Conservation (phyloP, 1,140 invertebrate genomes). For the Drosophila nasuta region DNA sequence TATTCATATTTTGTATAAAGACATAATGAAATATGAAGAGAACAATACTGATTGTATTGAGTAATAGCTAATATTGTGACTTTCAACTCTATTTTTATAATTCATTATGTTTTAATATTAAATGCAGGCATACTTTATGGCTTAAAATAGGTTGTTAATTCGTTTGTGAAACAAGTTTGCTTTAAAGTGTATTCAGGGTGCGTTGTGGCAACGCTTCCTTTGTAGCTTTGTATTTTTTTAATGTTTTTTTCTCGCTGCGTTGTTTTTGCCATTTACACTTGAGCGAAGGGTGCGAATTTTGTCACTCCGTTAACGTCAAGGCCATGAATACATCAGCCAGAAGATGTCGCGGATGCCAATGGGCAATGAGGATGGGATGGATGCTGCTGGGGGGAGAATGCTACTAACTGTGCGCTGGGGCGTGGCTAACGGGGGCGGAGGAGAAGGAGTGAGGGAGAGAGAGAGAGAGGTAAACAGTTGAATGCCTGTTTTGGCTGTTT, state of each 20-base stretch:
- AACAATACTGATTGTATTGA: too few relatives aligned
- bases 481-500: conserved; percentile 46
- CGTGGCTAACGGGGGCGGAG: conserved; percentile 40
- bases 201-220: neutral
- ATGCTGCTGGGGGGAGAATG: conserved; percentile 10
- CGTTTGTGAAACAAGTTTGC: too few relatives aligned
- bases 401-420: conserved; percentile 16
- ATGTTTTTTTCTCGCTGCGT: neutral
- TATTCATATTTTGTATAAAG: too few relatives aligned
- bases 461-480: conserved; percentile 21
- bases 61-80: too few relatives aligned
- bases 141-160: too few relatives aligned
- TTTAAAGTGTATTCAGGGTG: conserved; percentile 1
- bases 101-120: too few relatives aligned
- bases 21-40: too few relatives aligned
- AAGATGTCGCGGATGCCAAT: conserved; percentile 33
- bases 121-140: too few relatives aligned
- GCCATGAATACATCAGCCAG: conserved; percentile 76
- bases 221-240: neutral
- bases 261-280: conserved; percentile 45
- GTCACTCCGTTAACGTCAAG: conserved; percentile 81
- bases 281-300: conserved; percentile 78
- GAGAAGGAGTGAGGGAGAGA: neutral
- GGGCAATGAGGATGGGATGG: neutral
- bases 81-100: too few relatives aligned